Percentiles rank a stretch among this genome's conserved stretches.
phyloP scores from a whole-genome alignment of 2,113 vertebrate species.

The Pedetes capensis region DNA sequence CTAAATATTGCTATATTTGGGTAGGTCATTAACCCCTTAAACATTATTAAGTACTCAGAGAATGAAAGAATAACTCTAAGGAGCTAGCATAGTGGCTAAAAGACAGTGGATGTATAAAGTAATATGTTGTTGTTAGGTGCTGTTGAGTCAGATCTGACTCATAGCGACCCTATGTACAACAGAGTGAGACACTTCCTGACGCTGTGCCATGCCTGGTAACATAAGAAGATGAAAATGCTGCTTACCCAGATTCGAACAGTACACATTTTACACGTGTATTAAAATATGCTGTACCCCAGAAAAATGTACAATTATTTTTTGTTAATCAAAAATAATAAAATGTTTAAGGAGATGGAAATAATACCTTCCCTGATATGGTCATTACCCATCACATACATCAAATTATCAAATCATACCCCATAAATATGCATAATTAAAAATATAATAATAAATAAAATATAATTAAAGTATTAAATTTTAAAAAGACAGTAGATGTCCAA shows the following conservation, averaged over 20 bases:
- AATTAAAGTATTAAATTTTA: background rate
- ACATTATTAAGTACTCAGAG: background rate
- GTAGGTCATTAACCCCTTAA: background rate
- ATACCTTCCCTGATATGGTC: background rate
- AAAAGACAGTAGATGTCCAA: background rate
- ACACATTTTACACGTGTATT: background rate
- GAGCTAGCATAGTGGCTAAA: background rate
- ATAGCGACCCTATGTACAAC: too few species aligned
- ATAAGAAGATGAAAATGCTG: background rate
- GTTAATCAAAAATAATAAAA: background rate
- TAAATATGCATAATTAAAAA: background rate
- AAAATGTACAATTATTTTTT: background rate
- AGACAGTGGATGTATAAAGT: background rate
- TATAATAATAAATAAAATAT: background rate
- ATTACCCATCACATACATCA: background rate
- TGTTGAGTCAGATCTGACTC: too few species aligned
- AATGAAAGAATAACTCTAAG: background rate
- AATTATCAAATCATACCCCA: background rate
- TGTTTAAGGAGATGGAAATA: background rate
- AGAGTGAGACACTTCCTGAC: too few species aligned
- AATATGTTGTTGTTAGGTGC: too few species aligned
- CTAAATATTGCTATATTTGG: background rate
- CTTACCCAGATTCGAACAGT: background rate
- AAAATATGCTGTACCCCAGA: background rate
- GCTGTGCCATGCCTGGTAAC: too few species aligned